Evolutionary conservation across 92 coral and sea anemone genomes (phyloP).

Genomic region (Parazoanthus darwini): DNA sequence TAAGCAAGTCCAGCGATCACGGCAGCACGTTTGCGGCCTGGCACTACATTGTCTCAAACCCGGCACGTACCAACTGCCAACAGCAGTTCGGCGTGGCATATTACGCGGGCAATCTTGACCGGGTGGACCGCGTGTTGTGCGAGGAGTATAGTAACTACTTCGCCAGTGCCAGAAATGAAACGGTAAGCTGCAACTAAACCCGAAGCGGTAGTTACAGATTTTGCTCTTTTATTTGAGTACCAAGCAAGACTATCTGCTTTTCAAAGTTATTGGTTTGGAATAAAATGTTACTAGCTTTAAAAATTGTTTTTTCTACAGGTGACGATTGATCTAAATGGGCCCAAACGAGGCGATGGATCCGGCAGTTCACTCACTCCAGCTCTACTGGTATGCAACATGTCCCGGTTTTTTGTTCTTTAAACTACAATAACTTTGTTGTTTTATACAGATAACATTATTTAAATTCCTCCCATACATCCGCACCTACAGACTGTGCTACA

Average conservation of each 20-base stretch:
- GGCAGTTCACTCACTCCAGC: constrained; percentile 61
- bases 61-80: constrained; percentile 61
- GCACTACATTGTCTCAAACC: constrained; percentile 81
- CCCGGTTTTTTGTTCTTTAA: too few relatives aligned
- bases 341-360: constrained; percentile 64
- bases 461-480: neutral
- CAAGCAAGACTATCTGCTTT: too few relatives aligned
- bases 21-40: constrained; percentile 75
- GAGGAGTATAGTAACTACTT: constrained; percentile 62
- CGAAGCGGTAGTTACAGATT: too few relatives aligned
- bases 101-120: constrained; percentile 45
- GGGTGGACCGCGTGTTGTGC: constrained; percentile 82
- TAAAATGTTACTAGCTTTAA: too few relatives aligned
- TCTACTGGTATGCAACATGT: constrained; percentile 58
- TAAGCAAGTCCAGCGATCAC: constrained; percentile 69
- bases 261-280: too few relatives aligned
- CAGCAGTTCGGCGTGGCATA: constrained; percentile 58
- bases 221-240: too few relatives aligned
- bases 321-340: constrained; percentile 55
- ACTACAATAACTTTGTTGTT: too few relatives aligned
- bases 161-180: constrained; percentile 76
- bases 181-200: constrained; percentile 41
- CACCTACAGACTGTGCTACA: too few relatives aligned
- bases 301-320: constrained; percentile 4
- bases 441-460: neutral